Base-by-base conservation (phyloP, 1,140 invertebrate genomes). In the Telenomus remus region DNA sequence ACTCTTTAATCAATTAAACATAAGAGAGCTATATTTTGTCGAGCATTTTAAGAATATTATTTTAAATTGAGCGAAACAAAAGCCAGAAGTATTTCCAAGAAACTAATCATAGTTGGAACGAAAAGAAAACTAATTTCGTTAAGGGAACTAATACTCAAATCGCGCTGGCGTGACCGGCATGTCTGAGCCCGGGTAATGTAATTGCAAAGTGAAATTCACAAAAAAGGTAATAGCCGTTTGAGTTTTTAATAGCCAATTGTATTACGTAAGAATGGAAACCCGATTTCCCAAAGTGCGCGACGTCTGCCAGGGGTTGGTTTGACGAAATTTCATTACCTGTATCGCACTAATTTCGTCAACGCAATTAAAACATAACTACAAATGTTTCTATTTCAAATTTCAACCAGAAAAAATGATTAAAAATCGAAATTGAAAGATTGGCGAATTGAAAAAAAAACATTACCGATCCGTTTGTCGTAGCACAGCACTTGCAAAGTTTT, bases 141-240 rank as follows among this genome's bases (percentile, higher is more conserved):
- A 4, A 6, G 19, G 19, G 19, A 27, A 27, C 19, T 27, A 27
- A 27, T 27, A 27, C 37, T 39, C 9, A 10, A 11, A 53, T n/a
- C 5, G 27, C 14, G 19, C 10, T 16, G 11, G 35, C 13, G 27
- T 10, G 51, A 11, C n/a, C 7, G 37, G 12, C 39, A 6, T 27
- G 27, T 2, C 37, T 39, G 9, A 39, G 1, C 9, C n/a, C n/a
- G n/a, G 37, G 37, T 65, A 65, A 65, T 49, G 11, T 13, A 55
- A 39, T 55, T 49, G 14, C 7, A 46, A 55, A 46, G 7, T 14
- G 15, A 1, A 49, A 55, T 50, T 13, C 39, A n/a, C 50, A 13
- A 46, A 53, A 33, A 7, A 11, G 34, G 27, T 19, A 46, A 13
- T 47, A 19, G 12, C 12, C 12, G 35, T 14, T 50, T 50, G 4